These are phyloP conservation scores for Arenicola marina DNA, from an alignment of 2,888 invertebrate species.

Conservation along the genomic window DNA sequence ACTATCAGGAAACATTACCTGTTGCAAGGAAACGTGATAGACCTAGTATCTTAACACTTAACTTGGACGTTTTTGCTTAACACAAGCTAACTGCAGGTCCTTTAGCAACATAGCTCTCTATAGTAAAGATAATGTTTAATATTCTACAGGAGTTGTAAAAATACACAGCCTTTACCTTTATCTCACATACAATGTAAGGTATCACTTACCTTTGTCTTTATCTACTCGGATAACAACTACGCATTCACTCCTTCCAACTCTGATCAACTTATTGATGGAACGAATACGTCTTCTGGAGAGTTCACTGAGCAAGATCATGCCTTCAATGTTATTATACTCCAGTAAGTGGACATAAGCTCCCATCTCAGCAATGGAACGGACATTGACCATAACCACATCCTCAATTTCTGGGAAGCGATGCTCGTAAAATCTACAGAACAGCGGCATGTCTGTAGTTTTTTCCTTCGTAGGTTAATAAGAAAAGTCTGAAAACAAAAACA, in stretches of 20 bases:
- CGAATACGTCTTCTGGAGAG: slow-evolving; percentile 97
- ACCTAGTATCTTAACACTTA: too few species aligned
- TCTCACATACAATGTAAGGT: background rate
- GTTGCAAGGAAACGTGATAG: too few species aligned
- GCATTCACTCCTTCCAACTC: slow-evolving; percentile 97
- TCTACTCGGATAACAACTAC: slow-evolving; percentile 99
- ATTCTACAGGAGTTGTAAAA: background rate
- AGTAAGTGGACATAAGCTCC: slow-evolving; percentile 97
- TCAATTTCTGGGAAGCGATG: slow-evolving; percentile 67
- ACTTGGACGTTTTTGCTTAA: too few species aligned
- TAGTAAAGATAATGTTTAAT: background rate
- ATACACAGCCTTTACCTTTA: background rate
- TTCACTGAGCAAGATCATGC: slow-evolving; percentile 96
- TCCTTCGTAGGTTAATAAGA: too few species aligned
- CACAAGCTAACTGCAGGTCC: too few species aligned
- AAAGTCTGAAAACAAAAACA: too few species aligned
- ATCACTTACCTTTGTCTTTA: slow-evolving; percentile 89
- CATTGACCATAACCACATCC: slow-evolving; percentile 99
- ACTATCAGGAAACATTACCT: too few species aligned
- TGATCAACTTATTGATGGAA: slow-evolving; percentile 98
- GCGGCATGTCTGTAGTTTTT: too few species aligned
- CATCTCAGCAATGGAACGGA: slow-evolving; percentile 97
- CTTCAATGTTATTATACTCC: slow-evolving; percentile 99
- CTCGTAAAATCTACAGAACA: slow-evolving; percentile 49
- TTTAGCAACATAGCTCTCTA: background rate